Evolutionary conservation across 2,888 invertebrate species (phyloP).

Genomic region (Noctua janthina): DNA sequence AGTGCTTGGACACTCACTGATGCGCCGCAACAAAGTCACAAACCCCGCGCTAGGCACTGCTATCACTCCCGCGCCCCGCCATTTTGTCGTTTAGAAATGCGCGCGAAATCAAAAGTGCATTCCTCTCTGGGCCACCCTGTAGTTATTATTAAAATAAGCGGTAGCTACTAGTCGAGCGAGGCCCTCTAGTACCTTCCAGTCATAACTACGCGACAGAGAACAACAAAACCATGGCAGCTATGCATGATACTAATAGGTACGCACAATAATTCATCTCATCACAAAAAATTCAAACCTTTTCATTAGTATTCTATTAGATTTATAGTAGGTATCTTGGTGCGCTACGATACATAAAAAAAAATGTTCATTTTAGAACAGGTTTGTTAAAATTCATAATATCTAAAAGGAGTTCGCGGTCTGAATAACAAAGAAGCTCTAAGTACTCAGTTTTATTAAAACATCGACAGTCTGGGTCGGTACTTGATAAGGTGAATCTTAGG

Average conservation of each 20-base stretch:
- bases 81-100: no score
- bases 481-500: slow-evolving; percentile 9
- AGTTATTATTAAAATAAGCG: background rate
- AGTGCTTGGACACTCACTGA: no score
- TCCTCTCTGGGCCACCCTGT: no score
- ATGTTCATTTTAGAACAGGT: slow-evolving; percentile 2
- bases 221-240: background rate
- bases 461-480: slow-evolving; percentile 12
- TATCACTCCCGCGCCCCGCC: no score
- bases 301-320: slow-evolving; percentile 10
- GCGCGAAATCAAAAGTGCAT: no score
- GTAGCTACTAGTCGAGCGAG: background rate
- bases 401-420: slow-evolving; percentile 17
- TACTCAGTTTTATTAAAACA: slow-evolving; percentile 42
- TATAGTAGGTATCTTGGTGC: background rate
- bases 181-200: background rate
- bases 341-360: background rate
- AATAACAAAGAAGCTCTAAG: slow-evolving; percentile 18
- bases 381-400: slow-evolving; percentile 25
- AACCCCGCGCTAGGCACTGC: no score
- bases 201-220: background rate
- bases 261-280: background rate
- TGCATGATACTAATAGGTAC: background rate
- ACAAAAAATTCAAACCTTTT: background rate
- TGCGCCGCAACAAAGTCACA: no score